Evolutionary conservation across 2,888 invertebrate genomes (phyloP), one percentile per base, ranked within the genome.

Genomic region (Alsophila aescularia): DNA sequence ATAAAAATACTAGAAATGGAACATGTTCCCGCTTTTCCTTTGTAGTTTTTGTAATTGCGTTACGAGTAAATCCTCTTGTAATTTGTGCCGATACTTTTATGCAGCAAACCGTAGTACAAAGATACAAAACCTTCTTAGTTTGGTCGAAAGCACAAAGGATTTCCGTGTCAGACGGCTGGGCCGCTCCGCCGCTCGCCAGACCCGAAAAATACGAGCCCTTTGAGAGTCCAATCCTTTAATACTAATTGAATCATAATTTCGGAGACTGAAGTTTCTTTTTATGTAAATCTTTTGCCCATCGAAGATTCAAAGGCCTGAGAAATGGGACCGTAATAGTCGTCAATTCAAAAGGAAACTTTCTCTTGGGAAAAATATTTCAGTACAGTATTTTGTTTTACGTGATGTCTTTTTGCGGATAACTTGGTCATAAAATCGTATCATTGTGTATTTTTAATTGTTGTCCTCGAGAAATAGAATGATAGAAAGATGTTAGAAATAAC

Each of bases 161-260:
- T 72, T 77, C 74, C 70, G 80, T 79, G 82, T 81, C 83, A 74
- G 56, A 31, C 57, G 49, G 52, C 73, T 72, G 73, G 69, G 62
- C 66, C 70, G 70, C 60, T 75, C 70, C 13, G 53, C 44, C 60
- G 64, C 56, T 79, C 83, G 75, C 64, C 81, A 76, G 82, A 88
- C 88, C 89, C 87, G 82, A 89, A 90, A 90, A 89, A 87, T 85
- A 81, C 82, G 72, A 73, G 67, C 81, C 87, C 85, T 88, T 89
- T 88, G 87, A 85, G 81, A 74, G 74, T 73, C 82, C 89, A 88
- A 89, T 88, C 88, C 90, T 86, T 88, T 90, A 90, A 91, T 87
- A 88, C 91, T 91, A 90, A 91, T 91, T 90, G 90, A 90, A 91
- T 90, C 88, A 90, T 91, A 90, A 90, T 91, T 90, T 86, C 73